These are phyloP conservation scores for Sturmia bella DNA, from an alignment of 2,888 invertebrate species.

Conservation along the genomic window DNA sequence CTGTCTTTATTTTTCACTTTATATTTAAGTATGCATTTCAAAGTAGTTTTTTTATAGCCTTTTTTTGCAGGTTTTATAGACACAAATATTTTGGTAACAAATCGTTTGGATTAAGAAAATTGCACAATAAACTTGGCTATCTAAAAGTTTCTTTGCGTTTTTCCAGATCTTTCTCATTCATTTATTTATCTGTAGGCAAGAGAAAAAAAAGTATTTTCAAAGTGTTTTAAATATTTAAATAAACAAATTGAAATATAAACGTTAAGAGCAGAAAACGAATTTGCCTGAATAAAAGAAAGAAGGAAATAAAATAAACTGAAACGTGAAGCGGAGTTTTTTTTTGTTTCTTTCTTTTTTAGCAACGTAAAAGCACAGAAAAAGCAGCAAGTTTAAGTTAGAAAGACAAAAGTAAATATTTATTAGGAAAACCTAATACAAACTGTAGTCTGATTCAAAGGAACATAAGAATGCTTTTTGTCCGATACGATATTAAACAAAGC, in stretches of 20 bases:
- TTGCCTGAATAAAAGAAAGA: background rate
- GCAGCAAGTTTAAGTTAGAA: conserved; percentile 44
- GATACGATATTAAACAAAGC: conserved; percentile 10
- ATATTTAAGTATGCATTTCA: conserved; percentile 48
- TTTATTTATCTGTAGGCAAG: conserved; percentile 25
- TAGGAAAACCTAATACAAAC: conserved; percentile 38
- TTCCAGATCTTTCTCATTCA: background rate
- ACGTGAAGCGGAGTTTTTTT: conserved; percentile 35
- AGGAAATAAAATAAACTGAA: background rate
- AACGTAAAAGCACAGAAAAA: background rate
- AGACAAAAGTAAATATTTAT: conserved; percentile 67
- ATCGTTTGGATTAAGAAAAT: conserved; percentile 68
- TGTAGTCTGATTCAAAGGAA: background rate
- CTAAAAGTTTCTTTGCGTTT: conserved; percentile 32
- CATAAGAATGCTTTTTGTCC: background rate
- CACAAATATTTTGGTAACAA: conserved; percentile 67
- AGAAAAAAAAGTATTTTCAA: conserved; percentile 50
- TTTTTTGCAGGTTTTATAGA: conserved; percentile 57
- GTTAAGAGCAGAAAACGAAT: conserved; percentile 10
- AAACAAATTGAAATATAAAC: conserved; percentile 80
- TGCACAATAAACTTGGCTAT: conserved; percentile 50
- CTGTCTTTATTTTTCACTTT: conserved; percentile 28
- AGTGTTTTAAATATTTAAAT: conserved; percentile 77
- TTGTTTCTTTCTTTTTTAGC: conserved; percentile 55
- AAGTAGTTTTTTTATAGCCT: conserved; percentile 33